Evolutionary conservation across 2,113 vertebrate species (phyloP).

Genomic region (Ceyx cyanopectus): DNA sequence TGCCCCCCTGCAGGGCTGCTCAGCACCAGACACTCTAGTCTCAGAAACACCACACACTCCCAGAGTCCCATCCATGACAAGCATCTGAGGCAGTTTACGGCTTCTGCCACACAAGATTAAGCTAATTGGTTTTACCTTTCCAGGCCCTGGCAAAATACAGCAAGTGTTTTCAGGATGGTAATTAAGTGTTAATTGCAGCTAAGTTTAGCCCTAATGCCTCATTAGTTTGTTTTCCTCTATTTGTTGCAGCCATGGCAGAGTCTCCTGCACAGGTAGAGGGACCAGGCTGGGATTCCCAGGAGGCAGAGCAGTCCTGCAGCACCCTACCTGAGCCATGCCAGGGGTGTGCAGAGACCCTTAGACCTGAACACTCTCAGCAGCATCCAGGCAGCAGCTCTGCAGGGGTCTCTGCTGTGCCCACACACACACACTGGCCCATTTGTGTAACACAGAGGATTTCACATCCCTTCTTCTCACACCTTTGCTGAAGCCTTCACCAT

Average conservation of each 20-base stretch:
- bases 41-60: background rate
- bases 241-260: constrained; percentile 42
- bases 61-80: background rate
- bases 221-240: constrained; percentile 71
- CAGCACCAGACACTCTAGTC: background rate
- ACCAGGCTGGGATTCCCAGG: background rate
- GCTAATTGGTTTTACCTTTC: constrained; percentile 58
- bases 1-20: background rate
- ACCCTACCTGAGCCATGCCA: background rate
- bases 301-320: background rate
- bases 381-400: background rate
- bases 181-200: constrained; percentile 71
- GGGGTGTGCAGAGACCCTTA: background rate
- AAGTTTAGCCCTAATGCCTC: constrained; percentile 72
- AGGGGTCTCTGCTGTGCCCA: background rate
- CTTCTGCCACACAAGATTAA: constrained; percentile 42
- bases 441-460: background rate
- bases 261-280: background rate
- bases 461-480: background rate
- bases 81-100: background rate
- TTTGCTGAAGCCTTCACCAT: background rate
- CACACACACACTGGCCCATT: background rate
- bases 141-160: constrained; percentile 50
- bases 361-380: too few relatives aligned
- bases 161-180: constrained; percentile 62